Percentiles rank a stretch among this genome's conserved stretches.
Evolutionary conservation across 2,888 invertebrate genomes (phyloP).

Genomic region (Caenorhabditis panamensis): DNA sequence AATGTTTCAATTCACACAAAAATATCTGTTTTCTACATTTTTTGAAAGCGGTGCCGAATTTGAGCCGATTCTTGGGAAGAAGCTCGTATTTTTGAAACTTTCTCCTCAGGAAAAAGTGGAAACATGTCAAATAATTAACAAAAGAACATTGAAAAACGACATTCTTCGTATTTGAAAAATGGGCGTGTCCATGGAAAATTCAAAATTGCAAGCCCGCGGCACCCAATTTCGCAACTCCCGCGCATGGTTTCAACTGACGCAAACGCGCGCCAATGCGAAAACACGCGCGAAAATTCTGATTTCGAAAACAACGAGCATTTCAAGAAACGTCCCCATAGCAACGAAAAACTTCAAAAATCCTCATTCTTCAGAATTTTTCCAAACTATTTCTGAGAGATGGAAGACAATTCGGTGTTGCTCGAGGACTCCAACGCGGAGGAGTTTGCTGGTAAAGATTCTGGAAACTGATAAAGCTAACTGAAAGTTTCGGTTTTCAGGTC

Average conservation of each 20-base stretch:
- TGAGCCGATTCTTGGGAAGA: background rate
- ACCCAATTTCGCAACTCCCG: conserved; percentile 16
- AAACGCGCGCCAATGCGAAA: conserved; percentile 20
- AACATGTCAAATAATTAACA: background rate
- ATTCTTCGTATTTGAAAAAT: conserved; percentile 42
- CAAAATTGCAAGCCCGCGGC: conserved; percentile 18
- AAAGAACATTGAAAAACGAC: conserved; percentile 7
- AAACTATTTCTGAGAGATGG: conserved; percentile 19
- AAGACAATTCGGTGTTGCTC: conserved; percentile 45
- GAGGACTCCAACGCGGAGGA: conserved; percentile 46
- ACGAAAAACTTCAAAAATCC: background rate
- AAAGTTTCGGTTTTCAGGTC: background rate
- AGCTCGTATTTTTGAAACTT: background rate
- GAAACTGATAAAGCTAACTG: background rate
- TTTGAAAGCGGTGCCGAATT: background rate
- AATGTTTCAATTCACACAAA: too few relatives aligned
- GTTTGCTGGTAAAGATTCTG: background rate
- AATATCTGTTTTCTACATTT: too few relatives aligned
- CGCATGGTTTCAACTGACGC: background rate
- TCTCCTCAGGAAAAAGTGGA: background rate
- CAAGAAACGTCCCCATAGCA: conserved; percentile 24
- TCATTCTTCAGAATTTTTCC: background rate
- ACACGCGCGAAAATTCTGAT: background rate
- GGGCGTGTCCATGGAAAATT: conserved; percentile 7
- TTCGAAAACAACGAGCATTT: conserved; percentile 2